Evolutionary conservation across 2,888 invertebrate species (phyloP).

Genomic region (Drosophila monieri): DNA sequence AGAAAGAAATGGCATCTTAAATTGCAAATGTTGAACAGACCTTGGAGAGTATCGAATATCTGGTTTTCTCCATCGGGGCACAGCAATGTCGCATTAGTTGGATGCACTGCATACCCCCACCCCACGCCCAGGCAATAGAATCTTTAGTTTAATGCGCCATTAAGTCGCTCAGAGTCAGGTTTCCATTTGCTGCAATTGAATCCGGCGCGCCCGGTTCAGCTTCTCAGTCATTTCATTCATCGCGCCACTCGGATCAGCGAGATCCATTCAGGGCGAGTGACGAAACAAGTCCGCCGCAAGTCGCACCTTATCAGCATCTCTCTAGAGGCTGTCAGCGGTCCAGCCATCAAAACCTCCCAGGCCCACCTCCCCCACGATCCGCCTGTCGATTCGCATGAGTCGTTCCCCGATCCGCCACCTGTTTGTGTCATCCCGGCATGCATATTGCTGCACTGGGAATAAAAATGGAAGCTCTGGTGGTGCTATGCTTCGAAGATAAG

Average conservation of each 20-base stretch:
- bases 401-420: constrained; percentile 22
- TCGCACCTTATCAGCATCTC: constrained; percentile 52
- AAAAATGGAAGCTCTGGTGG: background rate
- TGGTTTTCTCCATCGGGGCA: constrained; percentile 14
- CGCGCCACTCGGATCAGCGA: constrained; percentile 38
- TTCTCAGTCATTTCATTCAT: constrained; percentile 51
- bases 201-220: constrained; percentile 7
- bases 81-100: constrained; percentile 15
- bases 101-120: background rate
- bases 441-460: background rate
- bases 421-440: constrained; percentile 8
- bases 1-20: too few species aligned
- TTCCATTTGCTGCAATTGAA: constrained; percentile 38
- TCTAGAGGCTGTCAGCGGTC: constrained; percentile 25
- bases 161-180: constrained; percentile 21
- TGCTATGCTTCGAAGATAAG: background rate
- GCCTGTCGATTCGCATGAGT: constrained; percentile 6
- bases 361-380: background rate
- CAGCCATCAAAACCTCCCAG: constrained; percentile 18
- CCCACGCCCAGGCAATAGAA: background rate
- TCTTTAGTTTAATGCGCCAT: constrained; percentile 46
- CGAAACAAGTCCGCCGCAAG: constrained; percentile 47
- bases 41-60: background rate
- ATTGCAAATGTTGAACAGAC: background rate
- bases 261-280: constrained; percentile 50